Conservation (phyloP, 2,113 vertebrate genomes). For the Daubentonia madagascariensis region DNA sequence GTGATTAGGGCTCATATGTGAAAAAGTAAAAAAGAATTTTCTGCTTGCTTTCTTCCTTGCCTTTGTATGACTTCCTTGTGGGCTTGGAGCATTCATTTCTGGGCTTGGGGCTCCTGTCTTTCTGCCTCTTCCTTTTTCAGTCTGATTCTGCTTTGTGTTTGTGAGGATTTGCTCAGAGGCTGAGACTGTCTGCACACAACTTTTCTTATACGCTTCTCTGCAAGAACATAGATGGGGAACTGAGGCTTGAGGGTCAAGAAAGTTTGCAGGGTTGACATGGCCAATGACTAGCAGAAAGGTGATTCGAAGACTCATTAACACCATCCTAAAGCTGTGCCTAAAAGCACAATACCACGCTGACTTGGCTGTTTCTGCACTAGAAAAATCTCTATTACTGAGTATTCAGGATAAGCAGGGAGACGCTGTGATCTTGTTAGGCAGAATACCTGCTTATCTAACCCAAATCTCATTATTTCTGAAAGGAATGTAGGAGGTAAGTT, state of each 20-base stretch:
- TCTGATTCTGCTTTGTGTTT: background rate
- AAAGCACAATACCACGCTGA: too few species aligned
- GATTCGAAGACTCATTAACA: background rate
- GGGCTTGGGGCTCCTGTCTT: background rate
- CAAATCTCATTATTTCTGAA: slow-evolving; percentile 45
- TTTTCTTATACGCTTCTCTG: background rate
- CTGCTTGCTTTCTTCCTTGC: background rate
- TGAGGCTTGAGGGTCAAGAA: background rate
- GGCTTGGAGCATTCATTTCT: background rate
- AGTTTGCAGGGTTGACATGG: fast-evolving
- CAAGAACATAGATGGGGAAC: background rate
- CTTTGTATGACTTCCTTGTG: fast-evolving
- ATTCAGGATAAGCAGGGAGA: background rate
- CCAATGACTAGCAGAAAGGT: background rate
- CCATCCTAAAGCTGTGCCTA: fast-evolving
- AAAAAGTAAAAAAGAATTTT: background rate
- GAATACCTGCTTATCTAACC: background rate
- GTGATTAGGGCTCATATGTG: too few species aligned
- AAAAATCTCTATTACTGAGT: background rate
- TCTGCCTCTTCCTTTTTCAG: background rate
- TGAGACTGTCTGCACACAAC: fast-evolving
- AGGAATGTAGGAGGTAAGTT: background rate
- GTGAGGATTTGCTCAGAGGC: background rate
- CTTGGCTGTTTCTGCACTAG: background rate
- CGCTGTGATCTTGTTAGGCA: background rate